Evolutionary conservation across 2,888 invertebrate species (phyloP).

Genomic region (Ashinkailepas kermadecensis): DNA sequence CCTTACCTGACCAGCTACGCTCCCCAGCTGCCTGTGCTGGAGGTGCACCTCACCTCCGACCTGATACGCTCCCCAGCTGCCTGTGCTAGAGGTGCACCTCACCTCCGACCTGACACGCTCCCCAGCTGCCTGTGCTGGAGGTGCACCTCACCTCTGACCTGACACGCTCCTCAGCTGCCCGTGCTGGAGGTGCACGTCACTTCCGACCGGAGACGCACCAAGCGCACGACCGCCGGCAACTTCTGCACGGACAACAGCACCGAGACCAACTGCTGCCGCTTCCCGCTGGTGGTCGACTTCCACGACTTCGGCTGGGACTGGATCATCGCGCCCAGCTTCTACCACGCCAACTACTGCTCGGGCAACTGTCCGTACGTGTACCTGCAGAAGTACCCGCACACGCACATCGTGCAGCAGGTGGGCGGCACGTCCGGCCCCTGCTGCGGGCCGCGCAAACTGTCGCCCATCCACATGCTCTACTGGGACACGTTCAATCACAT

Average conservation of each 20-base stretch:
- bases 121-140: not conserved
- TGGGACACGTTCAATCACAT: slow-evolving; percentile 27
- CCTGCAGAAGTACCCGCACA: slow-evolving; percentile 34
- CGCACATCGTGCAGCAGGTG: slow-evolving; percentile 32
- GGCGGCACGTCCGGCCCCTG: slow-evolving; percentile 32
- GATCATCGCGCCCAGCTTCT: slow-evolving; percentile 90
- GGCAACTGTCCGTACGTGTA: slow-evolving; percentile 71
- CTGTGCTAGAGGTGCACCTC: slow-evolving; percentile 36
- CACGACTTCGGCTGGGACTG: slow-evolving; percentile 95
- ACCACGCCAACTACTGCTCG: slow-evolving; percentile 92
- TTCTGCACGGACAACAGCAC: slow-evolving; percentile 67
- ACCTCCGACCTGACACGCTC: slow-evolving; percentile 44
- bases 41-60: no score
- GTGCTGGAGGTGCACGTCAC: slow-evolving; percentile 36
- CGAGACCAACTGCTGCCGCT: slow-evolving; percentile 85
- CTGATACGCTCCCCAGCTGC: slow-evolving; percentile 25
- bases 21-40: not conserved
- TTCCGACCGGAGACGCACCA: slow-evolving; percentile 47
- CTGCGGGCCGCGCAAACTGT: slow-evolving; percentile 32
- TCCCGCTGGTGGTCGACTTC: slow-evolving; percentile 88
- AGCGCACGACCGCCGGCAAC: slow-evolving; percentile 70
- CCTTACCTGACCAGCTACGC: slow-evolving; percentile 49
- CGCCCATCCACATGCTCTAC: slow-evolving; percentile 33
- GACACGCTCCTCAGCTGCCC: slow-evolving; percentile 25
- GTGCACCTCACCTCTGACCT: no score